Conservation (phyloP, 2,797 vertebrate species). For the Sebastolobus alascanus region DNA sequence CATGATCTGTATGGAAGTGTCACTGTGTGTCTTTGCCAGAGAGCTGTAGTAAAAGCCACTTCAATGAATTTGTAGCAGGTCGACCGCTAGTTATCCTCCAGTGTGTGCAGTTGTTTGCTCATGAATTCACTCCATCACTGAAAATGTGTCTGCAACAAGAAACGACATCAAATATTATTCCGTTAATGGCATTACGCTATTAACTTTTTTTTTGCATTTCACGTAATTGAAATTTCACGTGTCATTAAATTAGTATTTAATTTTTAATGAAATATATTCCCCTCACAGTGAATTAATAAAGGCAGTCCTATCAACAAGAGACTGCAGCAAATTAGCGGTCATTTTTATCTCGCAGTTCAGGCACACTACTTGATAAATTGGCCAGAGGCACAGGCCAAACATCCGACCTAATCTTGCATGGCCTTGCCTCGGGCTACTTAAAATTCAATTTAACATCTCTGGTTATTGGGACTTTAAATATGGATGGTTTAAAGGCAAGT, state of each 20-base stretch:
- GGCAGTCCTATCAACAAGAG: constrained; percentile 41
- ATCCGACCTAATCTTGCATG: constrained; percentile 45
- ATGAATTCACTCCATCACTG: constrained; percentile 20
- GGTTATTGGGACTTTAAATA: constrained; percentile 62
- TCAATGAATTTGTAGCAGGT: constrained; percentile 15
- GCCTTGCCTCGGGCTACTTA: constrained; percentile 51
- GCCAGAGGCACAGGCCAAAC: constrained; percentile 51
- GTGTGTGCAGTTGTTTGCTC: constrained; percentile 3
- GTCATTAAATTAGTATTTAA: constrained; percentile 51
- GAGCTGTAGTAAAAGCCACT: constrained; percentile 11
- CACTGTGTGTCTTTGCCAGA: constrained; percentile 7
- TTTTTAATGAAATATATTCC: constrained; percentile 64
- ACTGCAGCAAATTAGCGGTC: constrained; percentile 52
- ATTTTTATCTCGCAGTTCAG: constrained; percentile 64
- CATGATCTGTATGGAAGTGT: constrained; percentile 13
- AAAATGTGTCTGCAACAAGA: constrained; percentile 14
- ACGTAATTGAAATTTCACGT: constrained; percentile 63
- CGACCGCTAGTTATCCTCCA: constrained; percentile 5
- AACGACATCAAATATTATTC: constrained; percentile 40
- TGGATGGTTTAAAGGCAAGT: constrained; percentile 44
- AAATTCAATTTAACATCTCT: constrained; percentile 65
- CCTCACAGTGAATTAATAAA: constrained; percentile 40
- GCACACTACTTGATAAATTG: constrained; percentile 57
- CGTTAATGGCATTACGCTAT: constrained; percentile 39
- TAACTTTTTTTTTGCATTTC: constrained; percentile 53